phyloP scores from a whole-genome alignment of 2,888 invertebrate species.

The Torymus tubicola region DNA sequence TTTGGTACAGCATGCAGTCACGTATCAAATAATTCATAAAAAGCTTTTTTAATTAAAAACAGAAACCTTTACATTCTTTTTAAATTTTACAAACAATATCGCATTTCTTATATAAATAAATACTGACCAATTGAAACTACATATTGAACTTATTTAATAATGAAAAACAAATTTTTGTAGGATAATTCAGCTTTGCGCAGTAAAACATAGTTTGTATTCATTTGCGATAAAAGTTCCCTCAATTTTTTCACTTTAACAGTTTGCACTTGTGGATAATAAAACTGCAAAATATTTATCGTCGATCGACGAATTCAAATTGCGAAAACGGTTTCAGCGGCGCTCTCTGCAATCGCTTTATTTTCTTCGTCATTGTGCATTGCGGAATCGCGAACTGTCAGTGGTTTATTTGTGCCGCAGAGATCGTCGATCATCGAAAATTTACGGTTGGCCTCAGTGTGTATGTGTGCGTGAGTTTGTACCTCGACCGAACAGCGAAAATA shows the following conservation, averaged over 20 bases:
- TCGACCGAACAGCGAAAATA: neutral
- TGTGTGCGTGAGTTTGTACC: neutral
- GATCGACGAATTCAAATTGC: constrained; percentile 35
- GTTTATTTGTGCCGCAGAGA: constrained; percentile 48
- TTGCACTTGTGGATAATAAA: constrained; percentile 1
- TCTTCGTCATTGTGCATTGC: constrained; percentile 40
- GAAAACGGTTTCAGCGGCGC: constrained; percentile 51
- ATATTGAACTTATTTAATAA: no score
- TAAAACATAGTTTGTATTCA: no score
- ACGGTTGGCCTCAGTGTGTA: constrained; percentile 7
- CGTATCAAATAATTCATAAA: no score
- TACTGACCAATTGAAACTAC: no score
- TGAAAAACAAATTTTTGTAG: no score
- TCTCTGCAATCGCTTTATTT: constrained; percentile 52
- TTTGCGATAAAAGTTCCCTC: neutral
- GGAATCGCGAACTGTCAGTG: constrained; percentile 54
- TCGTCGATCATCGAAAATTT: constrained; percentile 54
- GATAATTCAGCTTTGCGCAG: no score
- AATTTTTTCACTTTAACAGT: constrained; percentile 4
- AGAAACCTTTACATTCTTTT: no score
- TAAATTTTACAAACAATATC: no score
- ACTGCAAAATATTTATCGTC: constrained; percentile 40
- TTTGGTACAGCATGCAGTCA: no score
- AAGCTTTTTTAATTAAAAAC: no score
- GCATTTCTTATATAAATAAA: no score